A percentile compares a stretch with the other conserved stretches of the same genome.
Conservation (phyloP, 2,113 vertebrate genomes). For the Stercorarius parasiticus region DNA sequence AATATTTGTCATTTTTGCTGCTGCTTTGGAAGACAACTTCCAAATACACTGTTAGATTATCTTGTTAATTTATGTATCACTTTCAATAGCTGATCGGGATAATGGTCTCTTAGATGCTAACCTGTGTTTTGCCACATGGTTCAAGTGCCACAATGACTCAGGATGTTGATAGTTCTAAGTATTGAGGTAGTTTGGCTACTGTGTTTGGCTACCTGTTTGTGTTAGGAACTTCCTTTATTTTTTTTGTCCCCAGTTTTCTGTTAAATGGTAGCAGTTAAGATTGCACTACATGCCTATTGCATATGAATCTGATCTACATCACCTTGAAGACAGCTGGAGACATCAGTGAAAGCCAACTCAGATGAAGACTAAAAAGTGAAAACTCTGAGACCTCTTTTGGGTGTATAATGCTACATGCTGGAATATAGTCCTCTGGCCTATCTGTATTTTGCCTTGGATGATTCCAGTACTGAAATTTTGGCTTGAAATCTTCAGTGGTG, state of each 20-base stretch:
- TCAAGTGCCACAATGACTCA: conserved; percentile 62
- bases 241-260: not conserved
- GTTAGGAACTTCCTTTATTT: not conserved
- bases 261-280: not conserved
- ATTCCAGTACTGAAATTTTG: not conserved
- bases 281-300: not conserved
- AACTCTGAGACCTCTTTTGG: not conserved
- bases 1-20: conserved; percentile 19
- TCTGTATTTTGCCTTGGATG: not conserved
- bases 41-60: not conserved
- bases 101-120: not conserved
- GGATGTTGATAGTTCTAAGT: not conserved
- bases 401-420: not conserved
- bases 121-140: conserved; percentile 14
- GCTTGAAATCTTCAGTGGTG: not conserved
- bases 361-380: not conserved
- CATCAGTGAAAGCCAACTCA: not conserved
- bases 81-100: not conserved
- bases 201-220: not conserved
- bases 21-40: conserved; percentile 33
- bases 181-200: not conserved
- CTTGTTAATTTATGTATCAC: not conserved
- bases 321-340: not conserved
- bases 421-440: not conserved
- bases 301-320: not conserved